Conservation (phyloP, 2,113 vertebrate species). For the Thryonomys swinderianus region DNA sequence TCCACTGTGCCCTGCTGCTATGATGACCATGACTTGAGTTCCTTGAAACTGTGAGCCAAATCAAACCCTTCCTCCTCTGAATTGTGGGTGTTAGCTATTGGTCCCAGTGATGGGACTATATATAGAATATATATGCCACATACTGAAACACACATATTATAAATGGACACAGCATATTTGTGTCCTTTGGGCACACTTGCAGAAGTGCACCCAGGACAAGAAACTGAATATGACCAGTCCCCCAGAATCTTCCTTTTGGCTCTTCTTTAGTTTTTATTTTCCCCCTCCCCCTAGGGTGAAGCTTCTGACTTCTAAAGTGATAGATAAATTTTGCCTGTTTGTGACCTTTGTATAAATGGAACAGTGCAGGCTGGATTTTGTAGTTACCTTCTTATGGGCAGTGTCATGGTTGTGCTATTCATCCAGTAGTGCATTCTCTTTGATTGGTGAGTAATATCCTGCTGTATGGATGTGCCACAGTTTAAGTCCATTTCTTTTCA, state of each 20-base stretch:
- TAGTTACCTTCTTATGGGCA: background rate
- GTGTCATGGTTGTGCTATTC: background rate
- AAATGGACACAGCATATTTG: background rate
- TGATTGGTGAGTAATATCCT: background rate
- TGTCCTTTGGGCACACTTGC: background rate
- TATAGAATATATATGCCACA: too few species aligned
- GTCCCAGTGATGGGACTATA: background rate
- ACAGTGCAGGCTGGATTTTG: background rate
- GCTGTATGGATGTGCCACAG: background rate
- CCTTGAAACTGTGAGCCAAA: background rate
- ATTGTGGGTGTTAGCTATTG: background rate
- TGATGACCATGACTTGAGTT: background rate
- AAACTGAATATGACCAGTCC: background rate
- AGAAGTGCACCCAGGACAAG: background rate
- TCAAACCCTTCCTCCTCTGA: background rate
- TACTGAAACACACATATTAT: background rate
- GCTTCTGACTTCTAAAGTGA: background rate
- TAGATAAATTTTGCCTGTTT: background rate
- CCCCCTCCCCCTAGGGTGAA: background rate
- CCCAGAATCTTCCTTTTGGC: background rate
- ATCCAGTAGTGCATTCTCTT: background rate
- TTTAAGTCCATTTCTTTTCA: background rate
- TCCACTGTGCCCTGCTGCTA: background rate
- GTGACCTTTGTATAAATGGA: conserved; percentile 1
- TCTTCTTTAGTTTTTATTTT: background rate